Evolutionary conservation across 1,140 invertebrate species (phyloP).

Genomic region (Ctenoplectra terminalis): DNA sequence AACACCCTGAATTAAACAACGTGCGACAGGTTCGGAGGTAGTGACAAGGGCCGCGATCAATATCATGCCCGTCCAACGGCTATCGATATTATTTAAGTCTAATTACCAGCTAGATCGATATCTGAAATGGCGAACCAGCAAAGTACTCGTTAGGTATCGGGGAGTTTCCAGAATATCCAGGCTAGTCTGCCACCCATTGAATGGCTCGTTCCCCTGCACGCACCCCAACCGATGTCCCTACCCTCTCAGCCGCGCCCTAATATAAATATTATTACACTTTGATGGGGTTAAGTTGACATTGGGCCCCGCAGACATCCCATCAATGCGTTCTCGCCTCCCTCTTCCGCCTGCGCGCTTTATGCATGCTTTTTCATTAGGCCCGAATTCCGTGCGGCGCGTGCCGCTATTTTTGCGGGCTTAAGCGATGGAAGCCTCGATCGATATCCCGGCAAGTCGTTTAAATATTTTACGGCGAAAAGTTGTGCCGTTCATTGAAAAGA

Average conservation of each 20-base stretch:
- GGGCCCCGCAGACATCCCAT: conserved; percentile 65
- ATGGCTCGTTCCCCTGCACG: conserved; percentile 55
- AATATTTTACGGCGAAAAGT: conserved; percentile 18
- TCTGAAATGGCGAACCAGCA: conserved; percentile 40
- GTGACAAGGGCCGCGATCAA: conserved; percentile 8
- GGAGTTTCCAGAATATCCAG: conserved; percentile 70
- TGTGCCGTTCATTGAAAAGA: not conserved
- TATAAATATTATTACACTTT: conserved; percentile 84
- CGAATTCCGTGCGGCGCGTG: conserved; percentile 74
- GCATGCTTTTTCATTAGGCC: conserved; percentile 76
- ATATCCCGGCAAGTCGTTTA: conserved; percentile 20
- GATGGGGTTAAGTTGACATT: conserved; percentile 82
- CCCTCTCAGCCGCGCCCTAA: conserved; percentile 79
- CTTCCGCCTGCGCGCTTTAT: conserved; percentile 36
- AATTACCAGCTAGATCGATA: conserved; percentile 66
- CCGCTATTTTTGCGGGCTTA: conserved; percentile 61
- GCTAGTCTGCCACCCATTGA: conserved; percentile 57
- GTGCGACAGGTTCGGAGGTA: conserved; percentile 5
- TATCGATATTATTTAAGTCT: conserved; percentile 50
- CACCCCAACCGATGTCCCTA: conserved; percentile 70
- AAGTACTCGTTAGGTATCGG: conserved; percentile 26
- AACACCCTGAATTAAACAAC: conserved; percentile 14
- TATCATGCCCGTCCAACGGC: not conserved
- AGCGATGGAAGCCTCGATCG: not conserved
- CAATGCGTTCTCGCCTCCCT: conserved; percentile 62